Percentiles rank a stretch among this genome's conserved stretches.
Conservation (phyloP, 2,113 vertebrate genomes). For the Lasiurus cinereus region DNA sequence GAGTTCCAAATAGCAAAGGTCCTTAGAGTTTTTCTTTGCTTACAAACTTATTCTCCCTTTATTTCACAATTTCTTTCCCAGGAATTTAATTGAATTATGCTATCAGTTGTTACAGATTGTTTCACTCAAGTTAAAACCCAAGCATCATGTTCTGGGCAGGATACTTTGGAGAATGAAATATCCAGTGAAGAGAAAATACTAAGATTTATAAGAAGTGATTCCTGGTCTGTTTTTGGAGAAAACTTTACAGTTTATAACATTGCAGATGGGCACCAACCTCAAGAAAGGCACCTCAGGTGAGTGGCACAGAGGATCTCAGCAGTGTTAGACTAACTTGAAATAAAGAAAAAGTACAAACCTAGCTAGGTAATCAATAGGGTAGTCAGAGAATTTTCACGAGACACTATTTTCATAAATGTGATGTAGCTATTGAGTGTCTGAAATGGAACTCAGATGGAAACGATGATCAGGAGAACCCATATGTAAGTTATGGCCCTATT, state of each 20-base stretch:
- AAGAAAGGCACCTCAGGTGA: neutral
- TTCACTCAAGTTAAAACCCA: neutral
- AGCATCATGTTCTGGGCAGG: neutral
- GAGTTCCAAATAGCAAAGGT: neutral
- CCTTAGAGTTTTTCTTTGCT: neutral
- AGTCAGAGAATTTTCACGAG: neutral
- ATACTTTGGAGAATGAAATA: neutral
- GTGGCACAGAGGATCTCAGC: neutral
- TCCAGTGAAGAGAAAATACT: neutral
- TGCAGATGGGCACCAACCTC: neutral
- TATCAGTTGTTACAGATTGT: conserved; percentile 42
- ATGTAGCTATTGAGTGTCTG: neutral
- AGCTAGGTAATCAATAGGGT: neutral
- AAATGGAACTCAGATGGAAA: conserved; percentile 22
- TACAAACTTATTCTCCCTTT: neutral
- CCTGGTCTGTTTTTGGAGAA: neutral
- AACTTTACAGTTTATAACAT: neutral
- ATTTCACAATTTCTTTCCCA: neutral
- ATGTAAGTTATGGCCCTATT: neutral
- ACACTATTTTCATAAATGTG: neutral
- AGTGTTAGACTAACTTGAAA: neutral
- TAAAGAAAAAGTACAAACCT: neutral
- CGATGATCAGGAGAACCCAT: neutral
- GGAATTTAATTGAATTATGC: neutral
- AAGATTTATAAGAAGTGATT: neutral